A percentile compares a stretch with the other conserved stretches of the same genome.
These are phyloP conservation scores for Anser brachyrhynchus DNA, from an alignment of 2,113 vertebrate genomes.

Conservation along the genomic window DNA sequence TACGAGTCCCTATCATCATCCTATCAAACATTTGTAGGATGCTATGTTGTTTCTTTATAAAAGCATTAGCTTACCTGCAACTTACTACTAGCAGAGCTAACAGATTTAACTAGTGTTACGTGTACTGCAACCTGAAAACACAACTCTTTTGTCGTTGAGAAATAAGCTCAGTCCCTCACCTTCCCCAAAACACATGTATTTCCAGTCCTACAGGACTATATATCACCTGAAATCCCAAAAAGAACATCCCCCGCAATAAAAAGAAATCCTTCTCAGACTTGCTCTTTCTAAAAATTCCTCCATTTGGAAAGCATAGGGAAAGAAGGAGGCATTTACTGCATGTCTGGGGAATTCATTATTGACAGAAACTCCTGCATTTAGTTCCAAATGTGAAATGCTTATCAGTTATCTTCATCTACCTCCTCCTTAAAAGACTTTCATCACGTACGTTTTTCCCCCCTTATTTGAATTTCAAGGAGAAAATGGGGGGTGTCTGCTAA, in stretches of 20 bases:
- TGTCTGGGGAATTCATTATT: not conserved
- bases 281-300: not conserved
- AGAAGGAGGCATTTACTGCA: not conserved
- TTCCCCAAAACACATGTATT: not conserved
- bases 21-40: not conserved
- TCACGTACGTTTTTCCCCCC: not conserved
- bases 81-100: not conserved
- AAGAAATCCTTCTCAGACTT: not conserved
- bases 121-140: not conserved
- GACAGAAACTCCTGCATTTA: not conserved
- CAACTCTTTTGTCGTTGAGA: not conserved
- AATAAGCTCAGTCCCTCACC: not conserved
- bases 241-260: not conserved
- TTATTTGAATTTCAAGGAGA: not conserved
- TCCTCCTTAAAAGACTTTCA: not conserved
- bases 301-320: not conserved
- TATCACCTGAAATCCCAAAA: not conserved
- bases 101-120: not conserved
- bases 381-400: not conserved
- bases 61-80: not conserved
- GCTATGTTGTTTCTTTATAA: not conserved
- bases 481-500: not conserved
- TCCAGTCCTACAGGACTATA: not conserved
- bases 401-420: not conserved
- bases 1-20: not conserved